These are phyloP conservation scores for Delia radicum DNA, from an alignment of 1,140 invertebrate genomes.

Conservation along the genomic window DNA sequence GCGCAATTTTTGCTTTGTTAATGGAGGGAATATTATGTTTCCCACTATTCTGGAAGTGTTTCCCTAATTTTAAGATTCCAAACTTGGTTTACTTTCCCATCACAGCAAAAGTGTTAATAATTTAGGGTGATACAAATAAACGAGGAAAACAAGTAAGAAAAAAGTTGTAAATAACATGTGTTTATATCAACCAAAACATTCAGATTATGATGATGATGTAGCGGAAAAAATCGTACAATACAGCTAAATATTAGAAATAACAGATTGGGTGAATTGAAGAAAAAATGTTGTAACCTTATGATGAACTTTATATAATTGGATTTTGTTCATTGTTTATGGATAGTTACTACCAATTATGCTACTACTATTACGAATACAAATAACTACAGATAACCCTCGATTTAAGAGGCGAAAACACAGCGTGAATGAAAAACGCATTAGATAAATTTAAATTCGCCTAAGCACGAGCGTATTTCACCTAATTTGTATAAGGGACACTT, in stretches of 20 bases:
- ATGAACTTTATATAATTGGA: constrained; percentile 4
- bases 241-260: background rate
- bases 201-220: background rate
- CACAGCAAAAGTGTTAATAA: background rate
- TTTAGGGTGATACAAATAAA: background rate
- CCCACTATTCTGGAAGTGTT: too few relatives aligned
- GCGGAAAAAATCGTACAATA: background rate
- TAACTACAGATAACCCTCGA: too few relatives aligned
- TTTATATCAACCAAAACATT: background rate
- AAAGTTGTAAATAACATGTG: background rate
- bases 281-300: background rate
- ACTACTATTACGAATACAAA: too few relatives aligned
- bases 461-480: too few relatives aligned
- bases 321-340: constrained; percentile 1
- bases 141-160: background rate
- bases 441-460: too few relatives aligned
- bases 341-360: too few relatives aligned
- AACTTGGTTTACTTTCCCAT: background rate
- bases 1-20: too few relatives aligned
- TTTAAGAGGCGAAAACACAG: too few relatives aligned
- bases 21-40: too few relatives aligned
- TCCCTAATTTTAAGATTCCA: too few relatives aligned
- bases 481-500: too few relatives aligned
- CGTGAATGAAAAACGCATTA: too few relatives aligned
- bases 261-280: background rate